Evolutionary conservation across 2,888 invertebrate species (phyloP).

Genomic region (Allacma fusca): DNA sequence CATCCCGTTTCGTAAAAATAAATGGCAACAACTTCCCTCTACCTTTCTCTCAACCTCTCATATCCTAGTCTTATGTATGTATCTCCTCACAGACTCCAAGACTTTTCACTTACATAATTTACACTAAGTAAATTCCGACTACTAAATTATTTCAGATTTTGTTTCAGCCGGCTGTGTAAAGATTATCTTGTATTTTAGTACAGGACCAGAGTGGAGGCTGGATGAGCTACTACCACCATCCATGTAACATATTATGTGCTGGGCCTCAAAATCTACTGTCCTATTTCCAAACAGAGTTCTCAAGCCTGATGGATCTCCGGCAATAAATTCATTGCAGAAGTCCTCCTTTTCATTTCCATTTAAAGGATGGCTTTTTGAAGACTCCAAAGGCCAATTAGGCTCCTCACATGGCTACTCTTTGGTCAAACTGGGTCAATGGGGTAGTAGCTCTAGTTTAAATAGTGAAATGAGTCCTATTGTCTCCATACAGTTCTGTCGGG

Average conservation of each 20-base stretch:
- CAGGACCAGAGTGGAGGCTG: too few relatives aligned
- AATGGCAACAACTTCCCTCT: neutral
- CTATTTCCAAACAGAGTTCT: neutral
- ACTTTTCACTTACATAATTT: neutral
- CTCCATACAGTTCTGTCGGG: too few relatives aligned
- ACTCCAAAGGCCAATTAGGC: neutral
- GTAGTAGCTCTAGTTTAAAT: neutral
- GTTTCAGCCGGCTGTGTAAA: too few relatives aligned
- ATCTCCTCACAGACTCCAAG: neutral
- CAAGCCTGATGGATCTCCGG: neutral
- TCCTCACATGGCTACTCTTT: neutral
- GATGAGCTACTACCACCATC: too few relatives aligned
- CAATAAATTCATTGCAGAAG: neutral
- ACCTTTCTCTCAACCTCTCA: too few relatives aligned
- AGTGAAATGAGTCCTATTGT: neutral
- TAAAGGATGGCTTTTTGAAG: neutral
- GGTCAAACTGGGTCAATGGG: neutral
- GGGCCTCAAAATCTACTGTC: too few relatives aligned
- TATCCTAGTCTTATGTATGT: too few relatives aligned
- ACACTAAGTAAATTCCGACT: neutral
- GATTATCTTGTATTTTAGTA: too few relatives aligned
- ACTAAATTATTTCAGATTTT: neutral
- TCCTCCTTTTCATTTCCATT: neutral
- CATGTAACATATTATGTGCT: too few relatives aligned
- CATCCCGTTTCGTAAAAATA: neutral